phyloP scores from a whole-genome alignment of 2,888 invertebrate species.

The Subacronicta megacephala region DNA sequence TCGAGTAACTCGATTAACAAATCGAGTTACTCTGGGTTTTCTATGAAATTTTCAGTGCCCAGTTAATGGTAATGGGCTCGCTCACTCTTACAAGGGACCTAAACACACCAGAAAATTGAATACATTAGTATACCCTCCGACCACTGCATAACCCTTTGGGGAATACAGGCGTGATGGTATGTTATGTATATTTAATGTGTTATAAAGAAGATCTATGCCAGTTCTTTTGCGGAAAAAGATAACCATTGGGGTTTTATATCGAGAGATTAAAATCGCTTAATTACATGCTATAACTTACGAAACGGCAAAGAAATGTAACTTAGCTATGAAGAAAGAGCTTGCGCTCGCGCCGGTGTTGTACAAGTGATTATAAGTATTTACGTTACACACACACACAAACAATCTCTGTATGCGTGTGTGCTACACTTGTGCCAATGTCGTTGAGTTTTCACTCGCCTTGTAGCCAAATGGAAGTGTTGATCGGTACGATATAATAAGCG shows the following conservation, averaged over 20 bases:
- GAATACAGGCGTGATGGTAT: too few relatives aligned
- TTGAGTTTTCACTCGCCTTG: slow-evolving; percentile 57
- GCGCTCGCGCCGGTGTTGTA: background rate
- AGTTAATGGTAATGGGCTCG: too few relatives aligned
- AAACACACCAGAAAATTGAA: too few relatives aligned
- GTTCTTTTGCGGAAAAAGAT: slow-evolving; percentile 10
- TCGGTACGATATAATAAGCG: slow-evolving; percentile 30
- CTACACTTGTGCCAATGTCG: slow-evolving; percentile 28
- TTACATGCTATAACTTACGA: slow-evolving; percentile 9
- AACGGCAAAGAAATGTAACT: slow-evolving; percentile 22
- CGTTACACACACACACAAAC: too few relatives aligned
- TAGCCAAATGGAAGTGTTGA: slow-evolving; percentile 51
- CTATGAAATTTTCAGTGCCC: too few relatives aligned
- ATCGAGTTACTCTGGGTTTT: too few relatives aligned
- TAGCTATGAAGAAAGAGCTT: slow-evolving; percentile 42
- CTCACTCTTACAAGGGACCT: too few relatives aligned
- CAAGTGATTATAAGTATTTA: too few relatives aligned
- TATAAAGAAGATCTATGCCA: background rate
- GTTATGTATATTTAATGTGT: too few relatives aligned
- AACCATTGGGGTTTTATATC: slow-evolving; percentile 4
- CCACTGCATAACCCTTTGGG: too few relatives aligned
- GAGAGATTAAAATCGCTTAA: slow-evolving; percentile 6
- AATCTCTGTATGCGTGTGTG: slow-evolving; percentile 2
- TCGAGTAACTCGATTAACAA: too few relatives aligned
- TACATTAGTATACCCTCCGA: too few relatives aligned